phyloP scores from a whole-genome alignment of 2,113 vertebrate genomes.

The Cryptomyrus ogoouensis region DNA sequence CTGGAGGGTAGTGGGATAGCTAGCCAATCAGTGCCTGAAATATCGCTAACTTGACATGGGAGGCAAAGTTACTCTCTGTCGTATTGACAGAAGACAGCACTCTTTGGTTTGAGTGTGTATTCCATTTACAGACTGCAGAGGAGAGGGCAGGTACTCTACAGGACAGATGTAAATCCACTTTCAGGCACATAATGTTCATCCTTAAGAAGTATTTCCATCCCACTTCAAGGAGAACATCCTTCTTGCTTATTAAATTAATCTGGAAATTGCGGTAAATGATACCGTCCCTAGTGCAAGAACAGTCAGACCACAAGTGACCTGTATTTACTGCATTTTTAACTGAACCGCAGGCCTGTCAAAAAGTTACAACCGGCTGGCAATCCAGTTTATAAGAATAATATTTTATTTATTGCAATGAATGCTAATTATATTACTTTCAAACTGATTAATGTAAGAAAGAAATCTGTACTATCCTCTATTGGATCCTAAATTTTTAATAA shows the following conservation, averaged over 20 bases:
- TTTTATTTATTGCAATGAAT: neutral
- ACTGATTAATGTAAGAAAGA: neutral
- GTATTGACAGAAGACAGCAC: neutral
- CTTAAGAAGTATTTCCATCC: neutral
- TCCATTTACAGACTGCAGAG: neutral
- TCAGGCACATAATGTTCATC: neutral
- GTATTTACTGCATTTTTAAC: neutral
- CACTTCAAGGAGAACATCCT: neutral
- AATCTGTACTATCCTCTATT: neutral
- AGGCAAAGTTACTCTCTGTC: neutral
- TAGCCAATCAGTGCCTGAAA: neutral
- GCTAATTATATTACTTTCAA: neutral
- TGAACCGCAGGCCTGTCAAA: neutral
- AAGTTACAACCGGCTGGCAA: neutral
- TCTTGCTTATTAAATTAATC: neutral
- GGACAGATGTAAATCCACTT: neutral
- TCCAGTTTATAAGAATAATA: neutral
- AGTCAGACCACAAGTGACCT: neutral
- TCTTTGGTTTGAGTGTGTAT: neutral
- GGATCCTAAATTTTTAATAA: neutral
- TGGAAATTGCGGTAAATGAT: neutral
- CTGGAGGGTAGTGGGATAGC: neutral
- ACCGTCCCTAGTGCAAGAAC: neutral
- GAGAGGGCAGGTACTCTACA: neutral
- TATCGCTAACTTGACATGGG: neutral